A percentile compares a stretch with the other conserved stretches of the same genome.
Evolutionary conservation across 1,140 invertebrate species (phyloP).

Genomic region (Drosophila triauraria): DNA sequence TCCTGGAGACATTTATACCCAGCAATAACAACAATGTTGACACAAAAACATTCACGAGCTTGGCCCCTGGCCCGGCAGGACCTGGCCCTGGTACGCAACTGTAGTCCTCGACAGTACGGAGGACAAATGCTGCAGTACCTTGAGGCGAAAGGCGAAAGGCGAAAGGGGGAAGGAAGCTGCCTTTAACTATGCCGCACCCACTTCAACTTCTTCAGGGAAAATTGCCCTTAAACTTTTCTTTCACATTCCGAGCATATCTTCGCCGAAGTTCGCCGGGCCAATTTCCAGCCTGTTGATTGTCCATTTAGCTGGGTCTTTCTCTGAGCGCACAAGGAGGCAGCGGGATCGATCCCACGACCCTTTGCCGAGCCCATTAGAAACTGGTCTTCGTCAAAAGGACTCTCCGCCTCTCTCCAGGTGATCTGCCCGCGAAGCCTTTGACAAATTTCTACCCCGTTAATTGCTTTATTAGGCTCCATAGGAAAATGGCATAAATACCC

Average conservation of each 20-base stretch:
- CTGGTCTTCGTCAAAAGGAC: not conserved
- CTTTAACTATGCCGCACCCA: conserved; percentile 43
- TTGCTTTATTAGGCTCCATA: conserved; percentile 34
- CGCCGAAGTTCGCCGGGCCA: conserved; percentile 25
- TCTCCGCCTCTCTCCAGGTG: conserved; percentile 1
- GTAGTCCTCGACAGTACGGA: conserved; percentile 46
- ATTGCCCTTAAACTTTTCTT: conserved; percentile 67
- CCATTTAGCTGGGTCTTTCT: conserved; percentile 53
- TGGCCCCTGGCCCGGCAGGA: conserved; percentile 37
- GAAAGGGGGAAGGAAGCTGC: conserved; percentile 5
- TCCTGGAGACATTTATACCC: conserved; percentile 68
- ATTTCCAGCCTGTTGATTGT: conserved; percentile 76
- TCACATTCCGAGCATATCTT: conserved; percentile 68
- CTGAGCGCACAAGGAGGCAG: not conserved
- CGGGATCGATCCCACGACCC: conserved; percentile 24
- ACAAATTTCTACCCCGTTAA: conserved; percentile 35
- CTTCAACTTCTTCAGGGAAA: conserved; percentile 47
- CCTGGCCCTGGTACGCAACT: conserved; percentile 15
- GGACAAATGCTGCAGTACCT: conserved; percentile 64
- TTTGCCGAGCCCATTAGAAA: conserved; percentile 21
- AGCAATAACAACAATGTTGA: conserved; percentile 60
- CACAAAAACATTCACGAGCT: conserved; percentile 63
- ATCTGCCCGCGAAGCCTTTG: conserved; percentile 34
- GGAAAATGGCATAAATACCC: conserved; percentile 18
- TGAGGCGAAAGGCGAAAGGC: not conserved